Base-by-base conservation (phyloP, 2,888 invertebrate species). In the Nipponacmea schrenckii region DNA sequence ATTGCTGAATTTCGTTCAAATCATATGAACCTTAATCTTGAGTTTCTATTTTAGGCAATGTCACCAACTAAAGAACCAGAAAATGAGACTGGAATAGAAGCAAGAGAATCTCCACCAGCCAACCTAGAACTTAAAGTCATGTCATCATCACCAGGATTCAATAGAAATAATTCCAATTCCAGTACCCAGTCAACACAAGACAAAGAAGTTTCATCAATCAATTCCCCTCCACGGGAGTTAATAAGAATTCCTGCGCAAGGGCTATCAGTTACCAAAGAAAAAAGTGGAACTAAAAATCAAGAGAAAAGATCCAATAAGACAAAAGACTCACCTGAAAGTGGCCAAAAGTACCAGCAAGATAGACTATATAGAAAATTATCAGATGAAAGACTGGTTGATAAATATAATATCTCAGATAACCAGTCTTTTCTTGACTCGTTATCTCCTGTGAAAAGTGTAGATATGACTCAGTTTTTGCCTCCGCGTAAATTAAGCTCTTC, bases 201-300 rank as follows among this genome's bases (percentile, higher is more conserved):
- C 10, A 64, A 62, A 14, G 74, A 73, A n/a, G 67, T 27, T 24
- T 24, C 71, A 12, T 73, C 70, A n/a, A 69, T 75, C 65, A 63
- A 72, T 46, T 46, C 67, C 8, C 39, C 26, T 26, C 68, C 76
- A 10, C 73, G 67, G 62, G 85, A 87, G 76, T 80, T 88, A 5
- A 81, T 87, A 65, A 81, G 83, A 20, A 83, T 87, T 68, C 86
- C 85, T 24, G 75, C 83, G 20, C 80, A 81, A 17, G 79, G 79
- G 64, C 84, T 87, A 24, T 80, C 81, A 14, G 81, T 82, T 12
- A 81, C 83, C 12, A 80, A 79, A 64, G 84, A 85, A 68, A 82
- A 81, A 64, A 79, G 68, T 68, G 65, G 64, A 74, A 24, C 81
- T 80, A 15, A 79, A 78, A 12, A 77, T 77, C n/a, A 48, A 67